Evolutionary conservation across 1,140 invertebrate species (phyloP), one percentile per base, ranked within the genome.

Genomic region (Atta texana): DNA sequence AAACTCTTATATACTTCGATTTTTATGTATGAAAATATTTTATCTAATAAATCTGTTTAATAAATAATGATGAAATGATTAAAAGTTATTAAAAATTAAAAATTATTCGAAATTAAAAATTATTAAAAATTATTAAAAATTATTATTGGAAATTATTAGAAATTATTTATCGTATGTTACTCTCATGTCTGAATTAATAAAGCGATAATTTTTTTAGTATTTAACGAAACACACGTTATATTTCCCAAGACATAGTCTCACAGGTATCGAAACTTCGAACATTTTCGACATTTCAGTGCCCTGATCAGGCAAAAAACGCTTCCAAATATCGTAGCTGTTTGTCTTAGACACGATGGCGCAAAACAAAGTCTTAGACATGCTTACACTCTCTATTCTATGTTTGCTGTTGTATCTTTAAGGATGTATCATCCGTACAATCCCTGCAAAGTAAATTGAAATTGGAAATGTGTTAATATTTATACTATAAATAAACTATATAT

Each of bases 321-420:
- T 77, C 28, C 39, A 49, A 85, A 74, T 31, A 31, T 61, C 1
- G 34, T 85, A 68, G 76, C 85, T 49, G n/a, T 49, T 49, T 89
- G 49, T 59, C 57, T 78, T 82, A 53, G 86, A 21, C 88, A 61
- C 3, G 59, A 57, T 49, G 51, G 28, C 71, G 86, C 51, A 88
- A 88, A 91, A 53, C 49, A 80, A 88, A 90, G 59, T 49, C 87
- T 75, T 78, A 18, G 18, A 31, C 18, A 78, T 18, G 51, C 16
- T 12, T 21, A 84, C 55, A 69, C 44, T 86, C 85, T 86, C 34
- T 69, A 76, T 53, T n/a, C 57, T 63, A 57, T 55, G 57, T 82
- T 89, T 84, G 59, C 51, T 14, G 34, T 82, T 31, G 61, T 55
- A 44, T 61, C 28, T 55, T 72, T 61, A 44, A 44, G 39, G 39